phyloP scores from a whole-genome alignment of 1,140 invertebrate species.

The Battus philenor region DNA sequence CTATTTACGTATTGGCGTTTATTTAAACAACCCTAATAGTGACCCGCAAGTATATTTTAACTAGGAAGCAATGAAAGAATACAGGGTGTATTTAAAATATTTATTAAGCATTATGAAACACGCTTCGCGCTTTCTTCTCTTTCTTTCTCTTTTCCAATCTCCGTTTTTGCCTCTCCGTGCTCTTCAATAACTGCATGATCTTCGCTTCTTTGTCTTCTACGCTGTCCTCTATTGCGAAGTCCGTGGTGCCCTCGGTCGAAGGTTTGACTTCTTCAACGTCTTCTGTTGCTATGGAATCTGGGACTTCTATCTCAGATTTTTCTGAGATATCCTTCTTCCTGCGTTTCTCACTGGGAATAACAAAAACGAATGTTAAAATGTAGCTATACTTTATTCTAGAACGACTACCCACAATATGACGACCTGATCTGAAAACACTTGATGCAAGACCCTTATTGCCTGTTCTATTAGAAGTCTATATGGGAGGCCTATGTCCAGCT shows the following conservation, averaged over 20 bases:
- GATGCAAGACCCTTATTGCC: too few species aligned
- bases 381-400: too few species aligned
- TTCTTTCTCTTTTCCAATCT: conserved; percentile 53
- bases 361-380: too few species aligned
- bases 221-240: conserved; percentile 17
- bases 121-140: conserved; percentile 67
- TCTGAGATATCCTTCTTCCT: conserved; percentile 22
- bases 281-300: conserved; percentile 9
- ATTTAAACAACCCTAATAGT: too few species aligned
- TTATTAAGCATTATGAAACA: conserved; percentile 59
- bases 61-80: too few species aligned
- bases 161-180: conserved; percentile 62
- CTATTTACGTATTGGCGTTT: too few species aligned
- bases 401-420: too few species aligned
- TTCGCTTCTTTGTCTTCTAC: conserved; percentile 28
- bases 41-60: too few species aligned
- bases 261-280: conserved; percentile 34
- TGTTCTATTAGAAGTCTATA: too few species aligned
- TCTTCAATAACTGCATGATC: conserved; percentile 55
- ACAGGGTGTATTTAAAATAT: not conserved
- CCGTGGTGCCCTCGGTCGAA: conserved; percentile 40
- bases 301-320: conserved; percentile 11
- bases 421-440: too few species aligned
- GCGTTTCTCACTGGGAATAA: conserved; percentile 45
- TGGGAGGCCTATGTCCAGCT: too few species aligned